These are phyloP conservation scores for Caenorhabditis angaria DNA, from an alignment of 2,888 invertebrate species.

Conservation along the genomic window DNA sequence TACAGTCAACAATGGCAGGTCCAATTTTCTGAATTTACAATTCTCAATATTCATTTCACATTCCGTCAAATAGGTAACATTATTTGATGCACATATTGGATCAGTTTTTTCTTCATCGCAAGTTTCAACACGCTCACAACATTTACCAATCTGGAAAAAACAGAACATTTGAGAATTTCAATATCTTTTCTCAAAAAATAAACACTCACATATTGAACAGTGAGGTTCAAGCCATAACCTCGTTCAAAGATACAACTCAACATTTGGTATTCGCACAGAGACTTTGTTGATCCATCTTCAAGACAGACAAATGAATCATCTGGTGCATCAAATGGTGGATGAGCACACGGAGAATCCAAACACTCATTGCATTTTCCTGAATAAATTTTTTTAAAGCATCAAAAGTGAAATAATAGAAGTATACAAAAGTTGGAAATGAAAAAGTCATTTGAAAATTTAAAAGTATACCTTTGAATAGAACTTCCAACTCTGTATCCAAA, in stretches of 20 bases:
- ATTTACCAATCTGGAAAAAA: constrained; percentile 43
- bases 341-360: constrained; percentile 58
- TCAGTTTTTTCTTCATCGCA: constrained; percentile 52
- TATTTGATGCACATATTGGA: constrained; percentile 61
- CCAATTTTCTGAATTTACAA: constrained; percentile 51
- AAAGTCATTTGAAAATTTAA: too few relatives aligned
- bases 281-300: constrained; percentile 60
- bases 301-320: constrained; percentile 66
- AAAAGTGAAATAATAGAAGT: too few relatives aligned
- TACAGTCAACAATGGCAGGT: constrained; percentile 34
- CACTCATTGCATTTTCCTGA: constrained; percentile 64
- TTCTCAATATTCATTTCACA: constrained; percentile 49
- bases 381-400: neutral
- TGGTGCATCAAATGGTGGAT: constrained; percentile 49
- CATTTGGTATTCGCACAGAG: constrained; percentile 69
- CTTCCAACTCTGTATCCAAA: constrained; percentile 35
- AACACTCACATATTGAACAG: constrained; percentile 59
- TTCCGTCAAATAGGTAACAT: constrained; percentile 55
- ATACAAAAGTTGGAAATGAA: too few relatives aligned
- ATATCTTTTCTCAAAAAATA: neutral
- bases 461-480: constrained; percentile 62
- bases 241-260: constrained; percentile 64
- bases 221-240: constrained; percentile 65
- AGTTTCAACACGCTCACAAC: constrained; percentile 53
- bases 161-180: neutral